These are phyloP conservation scores for Bicyclus anynana DNA, from an alignment of 1,140 invertebrate genomes.

Conservation along the genomic window DNA sequence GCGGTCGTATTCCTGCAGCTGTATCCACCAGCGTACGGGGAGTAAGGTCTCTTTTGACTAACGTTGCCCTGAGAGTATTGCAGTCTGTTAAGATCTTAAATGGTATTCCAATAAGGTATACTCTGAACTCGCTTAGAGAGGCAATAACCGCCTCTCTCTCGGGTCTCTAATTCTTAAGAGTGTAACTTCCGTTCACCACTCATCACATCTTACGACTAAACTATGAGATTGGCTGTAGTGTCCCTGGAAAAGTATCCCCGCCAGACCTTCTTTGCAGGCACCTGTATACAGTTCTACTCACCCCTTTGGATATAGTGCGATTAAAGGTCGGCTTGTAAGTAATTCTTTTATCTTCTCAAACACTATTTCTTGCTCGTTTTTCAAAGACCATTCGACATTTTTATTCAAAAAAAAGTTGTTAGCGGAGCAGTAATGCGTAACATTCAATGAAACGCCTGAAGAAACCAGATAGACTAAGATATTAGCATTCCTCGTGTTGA, in stretches of 20 bases:
- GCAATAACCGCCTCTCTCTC: conserved; percentile 9
- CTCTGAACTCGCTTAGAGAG: conserved; percentile 13
- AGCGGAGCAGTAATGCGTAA: conserved; percentile 16
- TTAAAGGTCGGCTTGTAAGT: conserved; percentile 16
- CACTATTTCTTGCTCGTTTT: background rate
- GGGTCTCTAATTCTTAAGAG: conserved; percentile 18
- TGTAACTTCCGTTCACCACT: conserved; percentile 13
- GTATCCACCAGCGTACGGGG: conserved; percentile 23
- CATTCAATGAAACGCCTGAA: conserved; percentile 22
- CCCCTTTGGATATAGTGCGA: conserved; percentile 31
- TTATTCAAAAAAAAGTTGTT: conserved; percentile 18
- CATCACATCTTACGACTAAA: conserved; percentile 16
- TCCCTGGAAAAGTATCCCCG: conserved; percentile 2
- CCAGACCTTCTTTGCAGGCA: conserved; percentile 21
- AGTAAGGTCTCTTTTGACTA: conserved; percentile 14
- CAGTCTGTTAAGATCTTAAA: conserved; percentile 21
- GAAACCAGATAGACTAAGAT: conserved; percentile 15
- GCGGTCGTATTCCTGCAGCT: conserved; percentile 14
- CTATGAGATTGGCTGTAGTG: conserved; percentile 7
- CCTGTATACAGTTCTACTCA: conserved; percentile 41
- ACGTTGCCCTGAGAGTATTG: conserved; percentile 8
- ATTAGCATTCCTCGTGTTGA: conserved; percentile 11
- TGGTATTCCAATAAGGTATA: conserved; percentile 17
- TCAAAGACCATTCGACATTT: conserved; percentile 15
- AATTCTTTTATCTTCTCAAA: conserved; percentile 4